Evolutionary conservation across 2,888 invertebrate genomes (phyloP).

Genomic region (Spilosoma lubricipeda): DNA sequence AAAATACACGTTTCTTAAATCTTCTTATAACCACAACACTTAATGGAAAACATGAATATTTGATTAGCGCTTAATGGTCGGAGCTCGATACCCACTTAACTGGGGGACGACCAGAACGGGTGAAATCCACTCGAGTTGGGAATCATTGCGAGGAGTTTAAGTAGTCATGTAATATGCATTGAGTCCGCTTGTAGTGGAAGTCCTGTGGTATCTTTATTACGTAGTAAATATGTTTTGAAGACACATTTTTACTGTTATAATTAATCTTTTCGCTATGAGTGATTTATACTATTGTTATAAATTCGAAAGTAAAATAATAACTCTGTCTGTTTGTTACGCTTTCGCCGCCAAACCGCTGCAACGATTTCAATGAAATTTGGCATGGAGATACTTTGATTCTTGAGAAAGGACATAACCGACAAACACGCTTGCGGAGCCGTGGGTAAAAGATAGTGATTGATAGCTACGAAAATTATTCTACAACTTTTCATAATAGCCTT

Average conservation of each 20-base stretch:
- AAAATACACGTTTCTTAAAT: not conserved
- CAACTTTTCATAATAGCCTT: too few species aligned
- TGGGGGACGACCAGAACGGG: not conserved
- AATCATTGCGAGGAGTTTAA: slow-evolving; percentile 2
- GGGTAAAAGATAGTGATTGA: too few species aligned
- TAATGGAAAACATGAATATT: slow-evolving; percentile 17
- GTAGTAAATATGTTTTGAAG: not conserved
- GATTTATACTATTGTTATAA: too few species aligned
- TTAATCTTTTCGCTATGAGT: too few species aligned
- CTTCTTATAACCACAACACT: slow-evolving; percentile 12
- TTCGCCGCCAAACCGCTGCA: too few species aligned
- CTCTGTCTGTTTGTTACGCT: too few species aligned
- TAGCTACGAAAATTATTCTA: too few species aligned
- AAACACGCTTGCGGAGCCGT: too few species aligned
- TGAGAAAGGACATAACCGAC: too few species aligned
- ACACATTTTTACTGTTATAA: not conserved
- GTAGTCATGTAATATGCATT: slow-evolving; percentile 6
- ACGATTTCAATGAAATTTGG: too few species aligned
- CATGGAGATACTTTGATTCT: too few species aligned
- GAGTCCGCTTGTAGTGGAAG: not conserved
- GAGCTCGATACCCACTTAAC: slow-evolving; percentile 2
- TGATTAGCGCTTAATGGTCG: slow-evolving; percentile 4
- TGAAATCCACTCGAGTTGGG: not conserved
- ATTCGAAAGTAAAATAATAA: too few species aligned
- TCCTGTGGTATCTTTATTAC: not conserved